Evolutionary conservation across 2,797 vertebrate species (phyloP).

Genomic region (Monodelphis domestica): DNA sequence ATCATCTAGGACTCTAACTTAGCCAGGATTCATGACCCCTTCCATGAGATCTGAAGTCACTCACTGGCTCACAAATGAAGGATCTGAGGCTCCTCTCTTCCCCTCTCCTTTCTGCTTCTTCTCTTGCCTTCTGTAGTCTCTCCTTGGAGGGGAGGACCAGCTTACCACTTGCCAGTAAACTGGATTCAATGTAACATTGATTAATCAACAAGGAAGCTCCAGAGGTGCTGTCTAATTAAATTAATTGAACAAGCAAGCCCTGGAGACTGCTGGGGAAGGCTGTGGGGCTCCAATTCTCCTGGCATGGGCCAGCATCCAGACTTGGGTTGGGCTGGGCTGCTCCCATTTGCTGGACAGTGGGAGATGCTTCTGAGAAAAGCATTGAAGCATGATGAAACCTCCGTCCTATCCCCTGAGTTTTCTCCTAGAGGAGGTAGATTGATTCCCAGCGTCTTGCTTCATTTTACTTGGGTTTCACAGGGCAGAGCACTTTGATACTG

Average conservation of each 20-base stretch:
- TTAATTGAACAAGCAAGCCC: background rate
- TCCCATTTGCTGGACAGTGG: background rate
- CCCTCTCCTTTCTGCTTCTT: background rate
- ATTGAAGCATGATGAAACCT: background rate
- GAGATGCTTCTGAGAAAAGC: background rate
- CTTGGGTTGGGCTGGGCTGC: background rate
- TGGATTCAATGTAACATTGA: background rate
- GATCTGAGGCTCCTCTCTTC: background rate
- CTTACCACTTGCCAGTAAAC: background rate
- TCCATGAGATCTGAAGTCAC: slow-evolving; percentile 3
- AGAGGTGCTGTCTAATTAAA: background rate
- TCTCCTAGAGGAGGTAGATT: background rate
- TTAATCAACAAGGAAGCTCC: background rate
- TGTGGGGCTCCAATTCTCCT: background rate
- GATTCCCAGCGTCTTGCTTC: background rate
- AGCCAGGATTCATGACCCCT: background rate
- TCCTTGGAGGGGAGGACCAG: background rate
- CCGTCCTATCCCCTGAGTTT: background rate
- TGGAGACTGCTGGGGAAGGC: background rate
- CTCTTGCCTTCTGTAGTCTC: background rate
- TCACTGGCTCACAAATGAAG: slow-evolving; percentile 8
- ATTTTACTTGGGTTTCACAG: background rate
- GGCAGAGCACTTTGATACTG: background rate
- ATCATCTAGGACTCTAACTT: slow-evolving; percentile 20
- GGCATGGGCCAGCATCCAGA: background rate